These are phyloP conservation scores for Himalopsyche japonica DNA, from an alignment of 2,888 invertebrate species.

Conservation along the genomic window DNA sequence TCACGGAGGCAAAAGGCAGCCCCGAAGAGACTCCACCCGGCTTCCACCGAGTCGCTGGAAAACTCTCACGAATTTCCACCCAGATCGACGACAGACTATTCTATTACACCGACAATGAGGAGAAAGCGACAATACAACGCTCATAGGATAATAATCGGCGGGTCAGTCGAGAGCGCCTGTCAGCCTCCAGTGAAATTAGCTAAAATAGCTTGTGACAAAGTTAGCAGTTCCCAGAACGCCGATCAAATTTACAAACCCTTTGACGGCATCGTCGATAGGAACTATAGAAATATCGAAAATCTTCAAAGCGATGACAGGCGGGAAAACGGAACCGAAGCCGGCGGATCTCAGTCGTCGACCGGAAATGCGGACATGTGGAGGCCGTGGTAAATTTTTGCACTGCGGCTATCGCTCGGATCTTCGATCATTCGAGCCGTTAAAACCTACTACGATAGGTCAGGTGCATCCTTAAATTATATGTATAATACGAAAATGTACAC, in stretches of 20 bases:
- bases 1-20: conserved; percentile 9
- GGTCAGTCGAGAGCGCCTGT: not conserved
- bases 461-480: too few species aligned
- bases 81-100: conserved; percentile 57
- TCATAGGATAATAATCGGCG: not conserved
- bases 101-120: conserved; percentile 43
- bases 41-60: conserved; percentile 19
- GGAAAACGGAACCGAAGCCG: conserved; percentile 30
- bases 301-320: conserved; percentile 10
- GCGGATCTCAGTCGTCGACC: conserved; percentile 42
- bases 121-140: conserved; percentile 19
- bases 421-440: too few species aligned
- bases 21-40: conserved; percentile 24
- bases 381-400: conserved; percentile 53
- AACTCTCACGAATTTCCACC: conserved; percentile 58
- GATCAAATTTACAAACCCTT: conserved; percentile 10
- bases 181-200: conserved; percentile 27
- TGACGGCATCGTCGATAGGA: not conserved
- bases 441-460: too few species aligned
- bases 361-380: conserved; percentile 61
- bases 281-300: not conserved
- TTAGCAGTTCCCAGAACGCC: conserved; percentile 43
- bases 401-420: too few species aligned
- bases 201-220: conserved; percentile 33
- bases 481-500: too few species aligned